Conservation (phyloP, 2,888 invertebrate genomes). For the Sinotaia quadrata region DNA sequence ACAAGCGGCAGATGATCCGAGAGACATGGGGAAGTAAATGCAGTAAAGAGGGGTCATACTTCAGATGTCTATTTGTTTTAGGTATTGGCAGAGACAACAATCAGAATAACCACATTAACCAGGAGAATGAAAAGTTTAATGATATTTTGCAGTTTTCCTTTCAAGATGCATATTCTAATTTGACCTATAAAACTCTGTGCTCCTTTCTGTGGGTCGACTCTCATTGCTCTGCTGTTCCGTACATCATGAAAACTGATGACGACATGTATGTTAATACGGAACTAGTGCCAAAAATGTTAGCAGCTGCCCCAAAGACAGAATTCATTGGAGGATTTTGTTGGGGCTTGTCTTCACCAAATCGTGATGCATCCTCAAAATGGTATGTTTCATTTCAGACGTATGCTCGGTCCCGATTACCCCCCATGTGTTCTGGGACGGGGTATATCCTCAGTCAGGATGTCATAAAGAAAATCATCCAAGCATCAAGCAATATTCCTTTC, state of each 20-base stretch:
- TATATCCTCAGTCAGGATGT: conserved; percentile 54
- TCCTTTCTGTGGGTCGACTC: conserved; percentile 47
- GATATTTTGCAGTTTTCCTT: conserved; percentile 54
- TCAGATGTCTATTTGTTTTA: conserved; percentile 47
- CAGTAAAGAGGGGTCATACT: conserved; percentile 22
- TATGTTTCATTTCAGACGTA: conserved; percentile 51
- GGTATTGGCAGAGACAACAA: conserved; percentile 29
- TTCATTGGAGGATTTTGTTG: conserved; percentile 59
- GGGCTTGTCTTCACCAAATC: conserved; percentile 50
- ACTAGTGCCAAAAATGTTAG: conserved; percentile 46
- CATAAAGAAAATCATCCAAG: conserved; percentile 36
- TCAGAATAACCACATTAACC: conserved; percentile 10
- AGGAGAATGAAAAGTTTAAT: conserved; percentile 41
- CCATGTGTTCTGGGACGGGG: conserved; percentile 59
- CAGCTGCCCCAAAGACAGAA: conserved; percentile 39
- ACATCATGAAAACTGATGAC: conserved; percentile 65
- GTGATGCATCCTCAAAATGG: conserved; percentile 55
- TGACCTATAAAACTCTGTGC: conserved; percentile 57
- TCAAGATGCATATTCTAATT: conserved; percentile 53
- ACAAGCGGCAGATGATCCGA: conserved; percentile 44
- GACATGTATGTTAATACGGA: conserved; percentile 57
- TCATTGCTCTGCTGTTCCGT: conserved; percentile 45
- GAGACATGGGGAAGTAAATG: conserved; percentile 52
- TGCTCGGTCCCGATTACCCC: conserved; percentile 18
- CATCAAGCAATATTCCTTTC: conserved; percentile 53